phyloP scores from a whole-genome alignment of 2,113 vertebrate species.

The Zootoca vivipara region DNA sequence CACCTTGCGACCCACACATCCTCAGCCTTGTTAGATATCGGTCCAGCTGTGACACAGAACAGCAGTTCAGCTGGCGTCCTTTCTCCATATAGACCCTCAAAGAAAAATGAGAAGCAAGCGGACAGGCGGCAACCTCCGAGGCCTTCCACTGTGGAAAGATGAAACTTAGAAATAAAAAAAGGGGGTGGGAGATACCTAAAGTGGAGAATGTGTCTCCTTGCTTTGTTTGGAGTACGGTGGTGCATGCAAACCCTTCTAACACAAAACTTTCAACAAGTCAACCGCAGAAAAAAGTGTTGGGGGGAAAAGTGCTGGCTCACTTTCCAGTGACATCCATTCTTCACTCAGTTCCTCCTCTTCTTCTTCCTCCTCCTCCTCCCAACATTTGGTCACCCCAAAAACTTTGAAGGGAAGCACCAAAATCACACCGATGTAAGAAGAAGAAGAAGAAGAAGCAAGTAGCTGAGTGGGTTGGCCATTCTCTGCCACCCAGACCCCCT shows the following conservation, averaged over 20 bases:
- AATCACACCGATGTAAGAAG: slow-evolving; percentile 5
- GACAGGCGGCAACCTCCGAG: slow-evolving; percentile 68
- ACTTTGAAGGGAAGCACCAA: slow-evolving; percentile 67
- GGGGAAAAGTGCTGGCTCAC: slow-evolving; percentile 96
- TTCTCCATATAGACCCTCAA: slow-evolving; percentile 56
- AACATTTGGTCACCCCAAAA: slow-evolving; percentile 35
- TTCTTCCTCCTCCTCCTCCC: not conserved
- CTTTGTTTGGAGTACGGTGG: slow-evolving; percentile 62
- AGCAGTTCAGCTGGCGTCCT: slow-evolving; percentile 35
- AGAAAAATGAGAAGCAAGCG: slow-evolving; percentile 59
- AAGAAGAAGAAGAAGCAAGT: slow-evolving; percentile 12
- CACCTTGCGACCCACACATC: slow-evolving; percentile 19
- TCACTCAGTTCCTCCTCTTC: not conserved
- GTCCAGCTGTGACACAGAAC: not conserved
- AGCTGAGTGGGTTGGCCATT: not conserved
- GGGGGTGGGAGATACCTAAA: not conserved
- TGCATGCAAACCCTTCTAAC: slow-evolving; percentile 65
- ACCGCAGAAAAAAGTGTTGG: slow-evolving; percentile 53
- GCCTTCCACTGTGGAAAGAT: slow-evolving; percentile 80
- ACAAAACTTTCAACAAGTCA: slow-evolving; percentile 33
- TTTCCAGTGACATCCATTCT: slow-evolving; percentile 76
- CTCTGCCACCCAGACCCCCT: not conserved
- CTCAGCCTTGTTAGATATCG: slow-evolving; percentile 1
- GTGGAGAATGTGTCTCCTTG: not conserved
- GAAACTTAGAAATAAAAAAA: slow-evolving; percentile 54